Evolutionary conservation across 2,797 vertebrate species (phyloP).

Genomic region (Lagorchestes hirsutus): DNA sequence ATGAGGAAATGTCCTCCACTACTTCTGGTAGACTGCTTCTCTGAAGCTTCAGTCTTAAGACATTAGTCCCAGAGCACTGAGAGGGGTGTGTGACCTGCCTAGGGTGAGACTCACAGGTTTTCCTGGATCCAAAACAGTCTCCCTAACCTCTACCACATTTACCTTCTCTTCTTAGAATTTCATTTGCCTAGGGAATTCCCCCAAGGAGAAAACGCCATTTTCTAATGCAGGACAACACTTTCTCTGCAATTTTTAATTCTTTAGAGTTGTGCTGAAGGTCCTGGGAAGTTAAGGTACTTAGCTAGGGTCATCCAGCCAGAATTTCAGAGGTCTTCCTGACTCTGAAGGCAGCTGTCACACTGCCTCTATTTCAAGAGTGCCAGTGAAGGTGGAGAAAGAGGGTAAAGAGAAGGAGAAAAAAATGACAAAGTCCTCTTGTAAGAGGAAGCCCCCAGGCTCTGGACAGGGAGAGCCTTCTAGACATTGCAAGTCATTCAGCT

Average conservation of each 20-base stretch:
- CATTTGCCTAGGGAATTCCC: background rate
- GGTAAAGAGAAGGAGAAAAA: background rate
- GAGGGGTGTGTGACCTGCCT: rapidly evolving
- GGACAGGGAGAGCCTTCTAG: too few relatives aligned
- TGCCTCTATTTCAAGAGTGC: background rate
- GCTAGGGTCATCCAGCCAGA: background rate
- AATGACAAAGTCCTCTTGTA: background rate
- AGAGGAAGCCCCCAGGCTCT: background rate
- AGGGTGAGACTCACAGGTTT: background rate
- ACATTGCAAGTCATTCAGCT: too few relatives aligned
- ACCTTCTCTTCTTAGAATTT: background rate
- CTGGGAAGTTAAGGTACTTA: background rate
- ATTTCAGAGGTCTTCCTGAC: background rate
- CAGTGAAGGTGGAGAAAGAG: background rate
- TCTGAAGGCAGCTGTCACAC: background rate
- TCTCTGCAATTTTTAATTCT: background rate
- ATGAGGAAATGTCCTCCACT: background rate
- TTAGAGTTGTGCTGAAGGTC: background rate
- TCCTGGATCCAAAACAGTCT: background rate
- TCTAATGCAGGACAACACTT: background rate
- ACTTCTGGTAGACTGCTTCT: background rate
- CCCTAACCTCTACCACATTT: background rate
- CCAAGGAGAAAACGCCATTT: background rate
- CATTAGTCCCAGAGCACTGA: background rate
- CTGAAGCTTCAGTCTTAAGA: background rate